Base-by-base conservation (phyloP, 2,888 invertebrate species). In the Eudasyphora cyanicolor region DNA sequence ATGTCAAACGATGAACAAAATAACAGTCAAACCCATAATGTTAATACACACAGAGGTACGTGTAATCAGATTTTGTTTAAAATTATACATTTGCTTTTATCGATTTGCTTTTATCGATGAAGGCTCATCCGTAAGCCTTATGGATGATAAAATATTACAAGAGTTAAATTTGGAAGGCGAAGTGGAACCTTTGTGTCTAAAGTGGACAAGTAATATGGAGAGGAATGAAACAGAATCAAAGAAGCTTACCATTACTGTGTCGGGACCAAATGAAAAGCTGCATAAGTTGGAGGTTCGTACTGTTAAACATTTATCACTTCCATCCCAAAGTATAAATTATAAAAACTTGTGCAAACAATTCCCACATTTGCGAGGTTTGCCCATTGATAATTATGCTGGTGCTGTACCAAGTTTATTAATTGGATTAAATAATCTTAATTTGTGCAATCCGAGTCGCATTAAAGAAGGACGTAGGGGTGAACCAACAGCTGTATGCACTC, bases 41-140 rank as follows among this genome's bases (percentile, higher is more conserved):
- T 24, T 7, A 21, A 64, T 17, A n/a, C 64, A 64, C 64, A 64
- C 64, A 64, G 17, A 12, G 17, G 2, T 7, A 24, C n/a, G n/a
- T 8, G 12, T 21, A 19, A 14, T 19, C 8, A 67, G 1, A 35
- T 17, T 17, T 35, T 67, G 0, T 57, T 57, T 17, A 24, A 21
- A 54, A 54, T 54, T 14, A 54, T 54, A 14, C 54, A 8, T 8
- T 14, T 54, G n/a, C 10, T 19, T 54, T 14, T 8, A 89, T 19
- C 80, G 75, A 5, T 83, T 71, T 35, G 81, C 81, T 1, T 83
- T 85, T 60, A n/a, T n/a, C n/a, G n/a, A n/a, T n/a, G n/a, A n/a
- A n/a, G n/a, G n/a, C n/a, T n/a, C n/a, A n/a, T n/a, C 76, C 81
- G 24, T 81, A 32, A 77, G 78, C 8, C 62, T 79, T 5, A 67